Evolutionary conservation across 2,113 vertebrate species (phyloP).

Genomic region (Ctenomys sociabilis): DNA sequence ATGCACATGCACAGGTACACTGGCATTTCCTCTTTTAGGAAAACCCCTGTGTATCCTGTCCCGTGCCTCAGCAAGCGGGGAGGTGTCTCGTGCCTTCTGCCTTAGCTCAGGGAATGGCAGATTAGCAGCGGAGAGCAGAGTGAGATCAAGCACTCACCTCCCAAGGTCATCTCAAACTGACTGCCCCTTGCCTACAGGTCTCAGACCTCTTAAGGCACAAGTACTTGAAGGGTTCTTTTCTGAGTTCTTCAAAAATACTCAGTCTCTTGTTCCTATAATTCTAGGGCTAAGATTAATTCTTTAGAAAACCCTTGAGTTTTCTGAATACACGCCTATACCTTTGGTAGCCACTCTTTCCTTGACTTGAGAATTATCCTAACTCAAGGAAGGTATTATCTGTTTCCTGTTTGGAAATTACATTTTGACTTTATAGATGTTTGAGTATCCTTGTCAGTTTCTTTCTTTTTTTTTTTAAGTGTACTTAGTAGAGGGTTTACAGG

Average conservation of each 20-base stretch:
- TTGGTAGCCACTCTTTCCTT: neutral
- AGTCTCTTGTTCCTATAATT: neutral
- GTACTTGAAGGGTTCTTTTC: neutral
- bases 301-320: neutral
- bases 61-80: neutral
- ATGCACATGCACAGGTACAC: neutral
- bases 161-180: neutral
- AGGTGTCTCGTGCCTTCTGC: neutral
- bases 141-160: neutral
- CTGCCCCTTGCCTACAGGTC: neutral
- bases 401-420: neutral
- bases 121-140: neutral
- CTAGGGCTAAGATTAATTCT: neutral
- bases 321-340: neutral
- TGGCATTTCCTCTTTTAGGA: neutral
- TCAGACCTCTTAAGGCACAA: accelerated
- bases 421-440: neutral
- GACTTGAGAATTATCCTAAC: neutral
- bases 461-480: no score
- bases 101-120: neutral
- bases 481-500: no score
- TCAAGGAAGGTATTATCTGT: neutral
- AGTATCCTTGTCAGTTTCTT: neutral
- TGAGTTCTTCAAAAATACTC: no score
- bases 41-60: neutral